Conservation (phyloP, 1,140 invertebrate species). For the Uloborus diversus region DNA sequence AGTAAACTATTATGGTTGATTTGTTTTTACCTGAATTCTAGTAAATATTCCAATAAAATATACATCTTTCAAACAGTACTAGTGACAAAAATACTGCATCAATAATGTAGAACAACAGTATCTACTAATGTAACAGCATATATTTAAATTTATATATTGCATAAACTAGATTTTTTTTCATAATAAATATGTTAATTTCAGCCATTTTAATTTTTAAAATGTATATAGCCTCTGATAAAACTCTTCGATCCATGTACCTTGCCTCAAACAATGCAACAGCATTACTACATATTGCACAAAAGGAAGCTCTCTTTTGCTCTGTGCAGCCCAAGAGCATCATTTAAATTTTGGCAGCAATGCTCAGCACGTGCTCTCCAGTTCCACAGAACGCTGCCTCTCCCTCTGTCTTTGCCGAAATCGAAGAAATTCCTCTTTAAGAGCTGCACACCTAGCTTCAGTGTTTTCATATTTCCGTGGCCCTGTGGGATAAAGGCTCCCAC, state of each 20-base stretch:
- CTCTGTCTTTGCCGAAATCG: constrained; percentile 89
- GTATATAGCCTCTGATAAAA: not conserved
- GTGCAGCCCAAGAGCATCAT: constrained; percentile 41
- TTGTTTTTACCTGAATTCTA: not conserved
- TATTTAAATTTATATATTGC: not conserved
- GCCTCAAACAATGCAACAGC: not conserved
- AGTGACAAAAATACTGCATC: too few species aligned
- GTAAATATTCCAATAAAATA: not conserved
- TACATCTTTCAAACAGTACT: not conserved
- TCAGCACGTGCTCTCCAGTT: constrained; percentile 62
- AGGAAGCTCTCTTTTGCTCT: constrained; percentile 39
- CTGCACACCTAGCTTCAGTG: constrained; percentile 80
- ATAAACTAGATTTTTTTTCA: not conserved
- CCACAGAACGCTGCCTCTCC: constrained; percentile 67
- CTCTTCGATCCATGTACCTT: not conserved
- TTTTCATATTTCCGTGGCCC: constrained; percentile 74
- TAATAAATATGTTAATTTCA: not conserved
- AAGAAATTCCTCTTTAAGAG: constrained; percentile 95
- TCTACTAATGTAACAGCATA: not conserved
- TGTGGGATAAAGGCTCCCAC: constrained; percentile 60
- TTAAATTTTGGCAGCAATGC: constrained; percentile 4
- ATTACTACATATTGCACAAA: constrained; percentile 42
- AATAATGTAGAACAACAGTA: too few species aligned
- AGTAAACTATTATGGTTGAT: not conserved
- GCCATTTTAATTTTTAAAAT: not conserved